phyloP scores from a whole-genome alignment of 2,113 vertebrate genomes.

The Corydoras sp. region DNA sequence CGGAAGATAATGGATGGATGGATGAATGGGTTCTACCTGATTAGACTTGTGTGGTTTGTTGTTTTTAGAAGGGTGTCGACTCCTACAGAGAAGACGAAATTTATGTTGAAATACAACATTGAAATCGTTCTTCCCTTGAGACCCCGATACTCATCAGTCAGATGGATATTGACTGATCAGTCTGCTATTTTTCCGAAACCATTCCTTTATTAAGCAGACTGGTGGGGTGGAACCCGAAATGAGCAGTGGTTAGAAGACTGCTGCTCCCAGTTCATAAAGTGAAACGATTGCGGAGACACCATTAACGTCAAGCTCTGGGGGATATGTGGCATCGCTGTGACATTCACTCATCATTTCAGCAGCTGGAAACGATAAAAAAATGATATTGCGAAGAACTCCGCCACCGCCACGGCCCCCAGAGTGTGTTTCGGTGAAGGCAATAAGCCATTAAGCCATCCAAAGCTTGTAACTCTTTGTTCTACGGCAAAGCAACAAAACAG shows the following conservation, averaged over 20 bases:
- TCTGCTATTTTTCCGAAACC: too few relatives aligned
- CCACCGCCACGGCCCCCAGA: slow-evolving; percentile 26
- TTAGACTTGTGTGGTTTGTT: too few relatives aligned
- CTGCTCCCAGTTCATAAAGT: slow-evolving; percentile 28
- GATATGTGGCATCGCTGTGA: slow-evolving; percentile 42
- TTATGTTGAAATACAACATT: too few relatives aligned
- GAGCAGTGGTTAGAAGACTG: neutral
- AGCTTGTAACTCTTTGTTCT: slow-evolving; percentile 32
- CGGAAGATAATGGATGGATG: too few relatives aligned
- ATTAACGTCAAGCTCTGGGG: slow-evolving; percentile 41
- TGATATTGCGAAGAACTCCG: slow-evolving; percentile 36
- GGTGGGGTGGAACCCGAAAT: too few relatives aligned
- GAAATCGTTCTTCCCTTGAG: too few relatives aligned
- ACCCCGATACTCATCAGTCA: too few relatives aligned
- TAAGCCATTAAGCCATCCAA: slow-evolving; percentile 32
- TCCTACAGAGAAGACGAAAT: too few relatives aligned
- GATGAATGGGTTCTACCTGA: too few relatives aligned
- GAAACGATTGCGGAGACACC: slow-evolving; percentile 32
- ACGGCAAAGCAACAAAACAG: slow-evolving; percentile 11
- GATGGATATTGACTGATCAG: too few relatives aligned
- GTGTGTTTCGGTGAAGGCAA: slow-evolving; percentile 34
- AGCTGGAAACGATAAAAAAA: slow-evolving; percentile 47
- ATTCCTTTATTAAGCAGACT: too few relatives aligned
- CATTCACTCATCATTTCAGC: slow-evolving; percentile 42
- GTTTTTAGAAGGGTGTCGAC: too few relatives aligned